Evolutionary conservation across 2,113 vertebrate species (phyloP).

Genomic region (Oryctolagus cuniculus): DNA sequence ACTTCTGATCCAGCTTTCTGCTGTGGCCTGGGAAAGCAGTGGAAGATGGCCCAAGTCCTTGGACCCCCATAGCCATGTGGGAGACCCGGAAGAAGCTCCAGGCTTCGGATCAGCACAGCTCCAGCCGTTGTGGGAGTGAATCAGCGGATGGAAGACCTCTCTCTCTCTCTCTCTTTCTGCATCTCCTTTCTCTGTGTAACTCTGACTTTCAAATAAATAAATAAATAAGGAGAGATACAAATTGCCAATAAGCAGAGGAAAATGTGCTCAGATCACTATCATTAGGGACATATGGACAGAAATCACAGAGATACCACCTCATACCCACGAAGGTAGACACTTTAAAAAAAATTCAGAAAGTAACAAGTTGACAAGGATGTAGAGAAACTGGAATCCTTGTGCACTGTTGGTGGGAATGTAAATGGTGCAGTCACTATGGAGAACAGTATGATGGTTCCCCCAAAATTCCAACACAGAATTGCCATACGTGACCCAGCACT

Average conservation of each 20-base stretch:
- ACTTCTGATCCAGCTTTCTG: no score
- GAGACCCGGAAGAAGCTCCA: no score
- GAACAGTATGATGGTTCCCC: neutral
- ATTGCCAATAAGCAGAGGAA: neutral
- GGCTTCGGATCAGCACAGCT: no score
- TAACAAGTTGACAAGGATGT: neutral
- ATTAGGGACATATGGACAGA: neutral
- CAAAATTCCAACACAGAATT: conserved; percentile 15
- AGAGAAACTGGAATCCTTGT: neutral
- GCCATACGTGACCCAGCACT: neutral
- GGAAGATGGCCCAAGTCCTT: no score
- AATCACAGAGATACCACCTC: neutral
- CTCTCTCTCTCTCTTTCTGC: no score
- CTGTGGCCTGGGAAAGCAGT: no score
- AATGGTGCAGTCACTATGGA: neutral
- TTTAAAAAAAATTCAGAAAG: neutral
- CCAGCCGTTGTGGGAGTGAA: no score
- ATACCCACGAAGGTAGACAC: neutral
- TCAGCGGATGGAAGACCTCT: no score
- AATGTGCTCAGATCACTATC: neutral
- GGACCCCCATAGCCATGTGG: no score
- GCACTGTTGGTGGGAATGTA: neutral
- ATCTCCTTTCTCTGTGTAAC: no score
- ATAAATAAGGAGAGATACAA: neutral
- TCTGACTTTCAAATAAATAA: no score